Evolutionary conservation across 1,140 invertebrate genomes (phyloP).

Genomic region (Diprion similis): DNA sequence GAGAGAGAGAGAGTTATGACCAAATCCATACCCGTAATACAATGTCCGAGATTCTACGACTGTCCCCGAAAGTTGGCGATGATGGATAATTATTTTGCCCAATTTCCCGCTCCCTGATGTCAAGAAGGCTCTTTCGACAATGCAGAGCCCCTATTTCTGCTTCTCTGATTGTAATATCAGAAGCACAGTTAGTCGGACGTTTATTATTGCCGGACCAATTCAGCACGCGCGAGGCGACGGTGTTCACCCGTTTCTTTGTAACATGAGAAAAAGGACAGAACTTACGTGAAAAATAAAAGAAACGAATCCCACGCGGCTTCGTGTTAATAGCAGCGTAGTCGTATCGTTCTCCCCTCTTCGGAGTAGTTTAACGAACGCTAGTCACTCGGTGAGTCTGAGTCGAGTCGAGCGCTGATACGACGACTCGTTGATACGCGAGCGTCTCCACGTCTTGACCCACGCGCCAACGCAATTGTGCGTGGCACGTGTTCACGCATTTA

Average conservation of each 20-base stretch:
- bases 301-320: conserved; percentile 2
- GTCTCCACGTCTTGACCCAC: conserved; percentile 4
- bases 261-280: neutral
- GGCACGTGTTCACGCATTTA: neutral
- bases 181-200: neutral
- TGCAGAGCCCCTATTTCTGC: too few species aligned
- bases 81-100: too few species aligned
- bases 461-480: conserved; percentile 1
- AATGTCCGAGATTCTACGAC: too few species aligned
- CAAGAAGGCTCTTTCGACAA: too few species aligned
- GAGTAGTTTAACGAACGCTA: neutral
- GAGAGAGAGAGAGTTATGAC: neutral
- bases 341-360: conserved; percentile 9
- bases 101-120: too few species aligned
- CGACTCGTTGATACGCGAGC: neutral
- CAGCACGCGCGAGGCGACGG: neutral
- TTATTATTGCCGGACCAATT: neutral
- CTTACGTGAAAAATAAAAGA: neutral
- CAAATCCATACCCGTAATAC: neutral
- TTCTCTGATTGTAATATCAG: too few species aligned
- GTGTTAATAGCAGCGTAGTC: neutral
- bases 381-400: neutral
- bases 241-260: neutral
- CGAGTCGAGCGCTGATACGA: neutral
- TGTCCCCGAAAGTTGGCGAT: too few species aligned